A percentile compares a stretch with the other conserved stretches of the same genome.
These are phyloP conservation scores for Glossophaga mutica DNA, from an alignment of 2,797 vertebrate species.

Conservation along the genomic window DNA sequence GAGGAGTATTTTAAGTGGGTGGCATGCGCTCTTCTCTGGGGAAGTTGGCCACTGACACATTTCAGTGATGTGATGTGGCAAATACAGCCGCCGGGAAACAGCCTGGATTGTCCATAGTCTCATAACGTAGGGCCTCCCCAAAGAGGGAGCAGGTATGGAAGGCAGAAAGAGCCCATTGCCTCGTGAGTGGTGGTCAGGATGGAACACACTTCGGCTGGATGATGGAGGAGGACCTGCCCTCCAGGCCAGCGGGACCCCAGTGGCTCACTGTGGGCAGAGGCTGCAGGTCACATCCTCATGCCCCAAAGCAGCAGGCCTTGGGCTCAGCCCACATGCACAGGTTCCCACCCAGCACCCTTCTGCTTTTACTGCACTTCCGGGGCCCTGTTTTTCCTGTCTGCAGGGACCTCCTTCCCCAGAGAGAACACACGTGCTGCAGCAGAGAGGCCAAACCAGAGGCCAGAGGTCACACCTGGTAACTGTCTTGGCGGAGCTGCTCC, in stretches of 20 bases:
- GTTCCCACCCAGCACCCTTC: neutral
- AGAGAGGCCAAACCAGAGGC: neutral
- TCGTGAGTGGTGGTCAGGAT: neutral
- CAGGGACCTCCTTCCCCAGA: neutral
- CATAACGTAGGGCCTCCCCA: neutral
- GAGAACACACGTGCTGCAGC: neutral
- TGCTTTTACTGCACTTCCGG: neutral
- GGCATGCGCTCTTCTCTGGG: neutral
- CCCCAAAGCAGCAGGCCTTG: neutral
- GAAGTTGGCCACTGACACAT: neutral
- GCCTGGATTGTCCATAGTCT: constrained; percentile 8
- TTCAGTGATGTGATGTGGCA: constrained; percentile 25
- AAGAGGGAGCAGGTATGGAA: neutral
- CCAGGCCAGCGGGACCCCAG: neutral
- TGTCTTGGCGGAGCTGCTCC: neutral
- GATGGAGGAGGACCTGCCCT: neutral
- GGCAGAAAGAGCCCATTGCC: neutral
- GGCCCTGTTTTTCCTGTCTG: neutral
- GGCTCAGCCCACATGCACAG: neutral
- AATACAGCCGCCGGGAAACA: neutral
- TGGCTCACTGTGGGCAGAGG: neutral
- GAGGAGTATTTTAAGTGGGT: constrained; percentile 26
- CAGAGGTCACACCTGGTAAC: neutral
- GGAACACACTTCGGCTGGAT: neutral
- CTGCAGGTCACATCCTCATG: neutral